Evolutionary conservation across 2,888 invertebrate species (phyloP).

Genomic region (Synanthedon myopaeformis): DNA sequence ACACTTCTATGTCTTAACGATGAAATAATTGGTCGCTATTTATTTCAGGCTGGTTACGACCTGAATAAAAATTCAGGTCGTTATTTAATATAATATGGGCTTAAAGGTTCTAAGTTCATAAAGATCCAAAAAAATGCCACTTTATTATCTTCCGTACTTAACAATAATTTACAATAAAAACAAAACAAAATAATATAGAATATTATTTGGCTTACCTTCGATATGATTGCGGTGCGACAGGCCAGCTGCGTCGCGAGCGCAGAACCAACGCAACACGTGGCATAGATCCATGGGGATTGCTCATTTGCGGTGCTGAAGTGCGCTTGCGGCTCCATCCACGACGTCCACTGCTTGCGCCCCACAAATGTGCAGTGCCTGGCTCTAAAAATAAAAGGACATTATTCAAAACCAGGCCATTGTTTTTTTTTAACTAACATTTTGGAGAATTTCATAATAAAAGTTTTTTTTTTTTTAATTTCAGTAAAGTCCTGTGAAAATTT

Average conservation of each 20-base stretch:
- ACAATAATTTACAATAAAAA: not conserved
- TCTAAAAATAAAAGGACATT: conserved; percentile 18
- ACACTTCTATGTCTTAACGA: too few relatives aligned
- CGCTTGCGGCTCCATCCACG: conserved; percentile 73
- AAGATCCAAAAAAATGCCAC: too few relatives aligned
- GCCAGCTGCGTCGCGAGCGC: conserved; percentile 80
- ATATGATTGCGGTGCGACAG: conserved; percentile 77
- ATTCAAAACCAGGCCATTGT: not conserved
- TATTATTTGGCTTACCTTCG: conserved; percentile 64
- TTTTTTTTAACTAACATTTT: not conserved
- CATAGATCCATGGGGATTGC: conserved; percentile 61
- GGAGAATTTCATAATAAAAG: too few relatives aligned
- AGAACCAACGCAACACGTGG: conserved; percentile 73
- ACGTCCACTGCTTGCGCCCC: conserved; percentile 68
- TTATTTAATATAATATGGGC: too few relatives aligned
- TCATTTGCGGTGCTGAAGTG: conserved; percentile 80
- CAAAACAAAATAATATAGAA: not conserved
- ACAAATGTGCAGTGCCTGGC: conserved; percentile 68
- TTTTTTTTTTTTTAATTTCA: not conserved
- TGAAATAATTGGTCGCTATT: too few relatives aligned
- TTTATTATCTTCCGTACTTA: too few relatives aligned
- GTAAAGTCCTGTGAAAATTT: not conserved
- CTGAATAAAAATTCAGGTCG: too few relatives aligned
- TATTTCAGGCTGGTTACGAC: too few relatives aligned
- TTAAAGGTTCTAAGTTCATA: too few relatives aligned